Evolutionary conservation across 2,797 vertebrate species (phyloP), one percentile per base, ranked within the genome.

Genomic region (Gambelia wislizenii): DNA sequence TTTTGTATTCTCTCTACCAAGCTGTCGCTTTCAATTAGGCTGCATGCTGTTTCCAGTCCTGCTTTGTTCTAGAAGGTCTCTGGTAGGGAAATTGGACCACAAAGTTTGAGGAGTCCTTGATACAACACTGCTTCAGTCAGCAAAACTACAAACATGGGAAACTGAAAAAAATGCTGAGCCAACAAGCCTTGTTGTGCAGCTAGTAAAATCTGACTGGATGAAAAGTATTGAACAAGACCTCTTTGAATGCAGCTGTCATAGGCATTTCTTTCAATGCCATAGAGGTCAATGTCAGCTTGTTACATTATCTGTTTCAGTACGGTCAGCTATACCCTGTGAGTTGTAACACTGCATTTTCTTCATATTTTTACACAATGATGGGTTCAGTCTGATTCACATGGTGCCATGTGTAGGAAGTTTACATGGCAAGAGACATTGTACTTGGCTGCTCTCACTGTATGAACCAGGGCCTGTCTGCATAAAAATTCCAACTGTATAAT

Each of bases 51-150:
- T 83, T 69, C 27, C 59, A 61, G 86, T 67, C 0, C 54, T 80
- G 27, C 52, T 84, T 75, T 87, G 10, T 87, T 91, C 74, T n/a
- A 47, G 84, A 87, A 90, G 18, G 67, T 59, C 61, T 30, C 36
- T 70, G 54, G 49, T 59, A 5, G 61, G 74, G 72, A 86, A 85
- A 81, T 42, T 85, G 67, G 36, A n/a, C 39, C 39, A 27, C 33
- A 59, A 52, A n/a, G 18, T 49, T 84, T 76, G 70, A 82, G 85
- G 70, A 39, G 56, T 69, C 47, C 80, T 85, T 85, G 54, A 89
- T 86, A 69, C 84, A 89, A 49, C 64, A 70, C 44, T 70, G 47
- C 54, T 90, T 56, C 4, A 87, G 70, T 89, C 89, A 87, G 54
- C 91, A 85, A 1, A 80, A n/a, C 77, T 69, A 18, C 87, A 77